phyloP scores from a whole-genome alignment of 2,113 vertebrate species.

The Variabilichromis moorii region DNA sequence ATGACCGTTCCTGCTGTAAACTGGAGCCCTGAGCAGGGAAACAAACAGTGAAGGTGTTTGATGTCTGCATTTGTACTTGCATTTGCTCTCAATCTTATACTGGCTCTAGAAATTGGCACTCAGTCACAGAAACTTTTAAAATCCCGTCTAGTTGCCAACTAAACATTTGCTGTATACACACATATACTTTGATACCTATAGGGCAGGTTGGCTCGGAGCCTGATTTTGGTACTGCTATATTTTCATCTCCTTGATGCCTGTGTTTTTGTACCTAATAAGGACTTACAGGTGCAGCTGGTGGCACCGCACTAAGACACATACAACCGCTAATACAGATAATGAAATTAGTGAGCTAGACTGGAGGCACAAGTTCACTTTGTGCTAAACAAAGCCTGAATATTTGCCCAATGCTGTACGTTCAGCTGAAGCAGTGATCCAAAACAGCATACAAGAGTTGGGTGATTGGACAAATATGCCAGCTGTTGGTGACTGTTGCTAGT shows the following conservation, averaged over 20 bases:
- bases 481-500: neutral
- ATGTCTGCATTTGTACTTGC: neutral
- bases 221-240: neutral
- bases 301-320: neutral
- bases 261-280: neutral
- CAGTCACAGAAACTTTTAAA: neutral
- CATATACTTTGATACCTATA: neutral
- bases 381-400: neutral
- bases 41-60: neutral
- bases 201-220: accelerated
- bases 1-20: neutral
- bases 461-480: neutral
- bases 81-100: neutral
- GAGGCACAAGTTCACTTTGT: neutral
- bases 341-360: neutral
- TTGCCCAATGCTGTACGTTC: neutral
- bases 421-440: neutral
- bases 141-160: neutral
- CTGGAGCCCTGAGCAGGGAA: neutral
- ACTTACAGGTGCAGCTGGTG: neutral
- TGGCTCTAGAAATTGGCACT: neutral
- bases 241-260: neutral
- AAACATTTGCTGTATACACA: neutral
- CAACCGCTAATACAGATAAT: neutral
- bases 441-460: neutral